Conservation (phyloP, 2,888 invertebrate species). For the Sisyra terminalis region DNA sequence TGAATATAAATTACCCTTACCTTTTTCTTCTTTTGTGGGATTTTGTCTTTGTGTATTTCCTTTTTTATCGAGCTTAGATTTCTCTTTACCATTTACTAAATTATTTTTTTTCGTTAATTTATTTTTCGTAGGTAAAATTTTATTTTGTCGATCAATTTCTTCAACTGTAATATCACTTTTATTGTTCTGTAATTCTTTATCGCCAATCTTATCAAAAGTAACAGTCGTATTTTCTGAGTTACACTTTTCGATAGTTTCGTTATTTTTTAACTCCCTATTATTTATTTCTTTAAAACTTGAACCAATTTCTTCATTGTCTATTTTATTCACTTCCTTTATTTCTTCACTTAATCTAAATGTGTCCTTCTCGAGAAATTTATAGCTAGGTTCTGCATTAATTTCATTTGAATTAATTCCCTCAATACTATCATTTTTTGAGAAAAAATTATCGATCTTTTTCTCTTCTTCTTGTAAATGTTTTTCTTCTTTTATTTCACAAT, state of each 20-base stretch:
- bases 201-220: neutral
- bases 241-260: too few species aligned
- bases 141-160: conserved; percentile 5
- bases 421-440: too few species aligned
- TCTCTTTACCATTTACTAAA: neutral
- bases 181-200: conserved; percentile 1
- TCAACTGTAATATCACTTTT: conserved; percentile 5
- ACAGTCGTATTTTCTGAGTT: too few species aligned
- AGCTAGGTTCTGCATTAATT: neutral
- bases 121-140: conserved; percentile 1
- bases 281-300: too few species aligned
- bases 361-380: too few species aligned
- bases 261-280: too few species aligned
- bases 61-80: conserved; percentile 2
- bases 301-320: too few species aligned
- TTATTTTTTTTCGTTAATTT: conserved; percentile 1
- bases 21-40: conserved; percentile 4
- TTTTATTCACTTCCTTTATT: conserved; percentile 2
- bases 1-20: too few species aligned
- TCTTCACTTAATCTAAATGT: conserved; percentile 1
- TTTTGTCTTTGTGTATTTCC: conserved; percentile 18
- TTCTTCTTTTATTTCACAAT: too few species aligned
- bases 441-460: too few species aligned
- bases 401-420: too few species aligned
- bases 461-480: too few species aligned